These are phyloP conservation scores for Trachelipus rathkii DNA, from an alignment of 1,140 invertebrate genomes.

Conservation along the genomic window DNA sequence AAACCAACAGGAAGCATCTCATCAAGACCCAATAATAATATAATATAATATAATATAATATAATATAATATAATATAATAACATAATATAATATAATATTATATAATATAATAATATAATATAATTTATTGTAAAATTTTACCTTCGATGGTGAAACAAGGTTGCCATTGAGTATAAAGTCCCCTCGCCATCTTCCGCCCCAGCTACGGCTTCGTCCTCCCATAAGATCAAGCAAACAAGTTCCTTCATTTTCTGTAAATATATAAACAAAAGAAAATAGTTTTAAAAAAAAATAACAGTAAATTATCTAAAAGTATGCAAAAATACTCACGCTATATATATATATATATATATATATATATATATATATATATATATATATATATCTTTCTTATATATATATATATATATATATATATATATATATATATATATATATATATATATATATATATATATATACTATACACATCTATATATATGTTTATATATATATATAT, in stretches of 20 bases:
- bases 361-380: neutral
- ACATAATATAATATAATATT: no score
- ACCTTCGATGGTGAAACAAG: slow-evolving; percentile 59
- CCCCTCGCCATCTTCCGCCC: slow-evolving; percentile 61
- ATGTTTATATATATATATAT: no score
- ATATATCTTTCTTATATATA: neutral
- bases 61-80: no score
- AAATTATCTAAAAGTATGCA: no score
- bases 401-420: neutral
- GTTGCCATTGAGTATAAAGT: slow-evolving; percentile 81
- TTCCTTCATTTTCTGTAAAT: slow-evolving; percentile 67
- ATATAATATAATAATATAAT: no score
- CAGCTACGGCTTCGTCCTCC: slow-evolving; percentile 59
- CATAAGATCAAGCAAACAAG: slow-evolving; percentile 73
- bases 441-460: neutral
- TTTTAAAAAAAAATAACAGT: no score
- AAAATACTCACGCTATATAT: no score
- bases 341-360: neutral
- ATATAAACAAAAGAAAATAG: neutral
- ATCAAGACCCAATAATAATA: no score
- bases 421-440: neutral
- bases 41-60: no score
- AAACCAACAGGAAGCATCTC: no score
- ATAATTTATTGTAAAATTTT: no score
- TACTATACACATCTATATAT: no score